Evolutionary conservation across 2,113 vertebrate genomes (phyloP).

Genomic region (Gadus chalcogrammus): DNA sequence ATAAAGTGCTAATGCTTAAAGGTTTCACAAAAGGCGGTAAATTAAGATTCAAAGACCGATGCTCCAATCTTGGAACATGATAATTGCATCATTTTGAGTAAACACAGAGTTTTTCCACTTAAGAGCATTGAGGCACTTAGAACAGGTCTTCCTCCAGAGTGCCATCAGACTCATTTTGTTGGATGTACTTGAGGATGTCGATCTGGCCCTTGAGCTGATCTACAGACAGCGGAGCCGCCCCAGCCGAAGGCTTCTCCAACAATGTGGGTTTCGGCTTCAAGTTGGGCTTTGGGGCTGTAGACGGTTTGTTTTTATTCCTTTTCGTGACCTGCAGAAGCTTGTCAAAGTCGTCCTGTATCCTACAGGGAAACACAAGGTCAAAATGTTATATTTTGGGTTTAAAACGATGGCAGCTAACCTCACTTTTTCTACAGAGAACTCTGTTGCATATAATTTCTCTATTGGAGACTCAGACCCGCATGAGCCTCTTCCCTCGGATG

Average conservation of each 20-base stretch:
- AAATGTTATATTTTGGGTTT: not conserved
- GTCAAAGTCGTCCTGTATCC: constrained; percentile 82
- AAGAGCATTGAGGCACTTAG: not conserved
- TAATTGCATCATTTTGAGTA: no score
- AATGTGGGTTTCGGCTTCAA: constrained; percentile 55
- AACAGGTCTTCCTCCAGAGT: constrained; percentile 74
- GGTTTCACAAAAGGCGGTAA: not conserved
- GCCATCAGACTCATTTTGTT: constrained; percentile 70
- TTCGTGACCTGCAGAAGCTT: constrained; percentile 71
- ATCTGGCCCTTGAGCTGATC: constrained; percentile 75
- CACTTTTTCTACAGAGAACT: no score
- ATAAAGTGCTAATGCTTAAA: not conserved
- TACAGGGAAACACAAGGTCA: constrained; percentile 31
- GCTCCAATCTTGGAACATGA: no score
- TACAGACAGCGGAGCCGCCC: constrained; percentile 29
- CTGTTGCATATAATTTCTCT: no score
- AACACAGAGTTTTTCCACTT: no score
- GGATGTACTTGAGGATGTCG: constrained; percentile 83
- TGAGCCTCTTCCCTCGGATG: no score
- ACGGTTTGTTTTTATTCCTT: constrained; percentile 36
- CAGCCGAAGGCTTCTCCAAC: not conserved
- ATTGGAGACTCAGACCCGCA: no score
- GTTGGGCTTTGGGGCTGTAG: constrained; percentile 24
- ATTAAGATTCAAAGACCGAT: no score
- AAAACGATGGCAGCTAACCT: no score